phyloP scores from a whole-genome alignment of 1,140 invertebrate species.

The Zaprionus lachaisei region DNA sequence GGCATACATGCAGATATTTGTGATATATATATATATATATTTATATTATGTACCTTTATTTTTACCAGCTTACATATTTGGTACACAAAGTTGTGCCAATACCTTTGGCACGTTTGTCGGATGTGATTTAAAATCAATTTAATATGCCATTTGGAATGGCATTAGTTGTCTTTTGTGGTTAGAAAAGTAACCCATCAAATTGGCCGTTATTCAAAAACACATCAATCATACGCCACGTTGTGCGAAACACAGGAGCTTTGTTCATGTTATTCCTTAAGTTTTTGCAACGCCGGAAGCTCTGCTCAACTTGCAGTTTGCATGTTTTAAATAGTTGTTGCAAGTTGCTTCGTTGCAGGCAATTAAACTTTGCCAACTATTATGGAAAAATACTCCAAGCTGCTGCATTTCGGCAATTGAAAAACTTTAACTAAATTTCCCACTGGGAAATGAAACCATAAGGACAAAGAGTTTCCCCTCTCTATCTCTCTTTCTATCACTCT shows the following conservation, averaged over 20 bases:
- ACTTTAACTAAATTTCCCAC: slow-evolving; percentile 1
- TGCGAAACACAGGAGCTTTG: not conserved
- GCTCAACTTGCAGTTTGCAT: slow-evolving; percentile 1
- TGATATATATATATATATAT: not conserved
- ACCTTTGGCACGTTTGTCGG: not conserved
- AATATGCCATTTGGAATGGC: slow-evolving; percentile 7
- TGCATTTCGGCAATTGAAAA: not conserved
- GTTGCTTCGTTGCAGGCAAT: not conserved
- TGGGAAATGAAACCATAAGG: not conserved
- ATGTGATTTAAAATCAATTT: slow-evolving; percentile 20
- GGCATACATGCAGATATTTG: not conserved
- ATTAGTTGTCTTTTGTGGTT: not conserved
- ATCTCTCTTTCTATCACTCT: not conserved
- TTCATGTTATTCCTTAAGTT: not conserved
- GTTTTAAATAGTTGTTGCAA: slow-evolving; percentile 12
- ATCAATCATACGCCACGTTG: slow-evolving; percentile 43
- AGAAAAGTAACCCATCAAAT: slow-evolving; percentile 11
- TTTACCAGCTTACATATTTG: not conserved
- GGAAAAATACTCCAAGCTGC: not conserved
- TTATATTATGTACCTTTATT: not conserved
- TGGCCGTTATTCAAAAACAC: slow-evolving; percentile 30
- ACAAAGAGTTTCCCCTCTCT: not conserved
- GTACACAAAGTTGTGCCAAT: not conserved
- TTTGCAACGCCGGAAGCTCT: not conserved
- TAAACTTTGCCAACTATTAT: slow-evolving; percentile 12